A percentile compares a stretch with the other conserved stretches of the same genome.
phyloP scores from a whole-genome alignment of 2,888 invertebrate species.

The Chromoteleia sp. region DNA sequence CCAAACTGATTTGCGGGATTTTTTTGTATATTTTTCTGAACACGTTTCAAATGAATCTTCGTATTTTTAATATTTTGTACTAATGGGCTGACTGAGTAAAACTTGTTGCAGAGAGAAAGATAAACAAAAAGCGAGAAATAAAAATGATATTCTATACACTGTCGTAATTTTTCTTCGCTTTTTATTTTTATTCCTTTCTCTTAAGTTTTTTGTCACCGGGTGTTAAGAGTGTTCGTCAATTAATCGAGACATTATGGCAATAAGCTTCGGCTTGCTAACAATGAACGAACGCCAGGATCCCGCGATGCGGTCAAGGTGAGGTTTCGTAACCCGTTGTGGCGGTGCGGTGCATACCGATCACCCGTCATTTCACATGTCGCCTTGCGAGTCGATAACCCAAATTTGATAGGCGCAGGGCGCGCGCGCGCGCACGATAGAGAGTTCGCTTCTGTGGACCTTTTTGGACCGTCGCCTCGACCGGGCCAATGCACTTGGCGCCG shows the following conservation, averaged over 20 bases:
- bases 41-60: too few relatives aligned
- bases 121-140: too few relatives aligned
- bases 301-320: slow-evolving; percentile 82
- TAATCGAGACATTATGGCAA: slow-evolving; percentile 43
- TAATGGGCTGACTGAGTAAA: too few relatives aligned
- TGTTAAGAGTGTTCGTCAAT: slow-evolving; percentile 44
- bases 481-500: slow-evolving; percentile 44
- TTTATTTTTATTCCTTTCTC: too few relatives aligned
- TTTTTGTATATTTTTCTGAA: too few relatives aligned
- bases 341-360: slow-evolving; percentile 78
- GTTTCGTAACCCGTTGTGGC: slow-evolving; percentile 79
- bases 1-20: too few relatives aligned
- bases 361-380: slow-evolving; percentile 54
- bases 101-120: too few relatives aligned
- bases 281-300: slow-evolving; percentile 73
- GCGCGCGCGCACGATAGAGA: slow-evolving; percentile 40
- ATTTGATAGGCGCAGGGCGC: slow-evolving; percentile 47
- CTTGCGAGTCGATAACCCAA: slow-evolving; percentile 72
- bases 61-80: too few relatives aligned
- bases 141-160: too few relatives aligned
- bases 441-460: slow-evolving; percentile 17
- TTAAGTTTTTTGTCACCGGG: slow-evolving; percentile 18
- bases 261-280: slow-evolving; percentile 43
- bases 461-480: slow-evolving; percentile 17
- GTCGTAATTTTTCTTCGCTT: too few relatives aligned